A percentile compares a stretch with the other conserved stretches of the same genome.
Evolutionary conservation across 35 echinoderm and acorn worm genomes (phyloP).

Genomic region (Diadema setosum): DNA sequence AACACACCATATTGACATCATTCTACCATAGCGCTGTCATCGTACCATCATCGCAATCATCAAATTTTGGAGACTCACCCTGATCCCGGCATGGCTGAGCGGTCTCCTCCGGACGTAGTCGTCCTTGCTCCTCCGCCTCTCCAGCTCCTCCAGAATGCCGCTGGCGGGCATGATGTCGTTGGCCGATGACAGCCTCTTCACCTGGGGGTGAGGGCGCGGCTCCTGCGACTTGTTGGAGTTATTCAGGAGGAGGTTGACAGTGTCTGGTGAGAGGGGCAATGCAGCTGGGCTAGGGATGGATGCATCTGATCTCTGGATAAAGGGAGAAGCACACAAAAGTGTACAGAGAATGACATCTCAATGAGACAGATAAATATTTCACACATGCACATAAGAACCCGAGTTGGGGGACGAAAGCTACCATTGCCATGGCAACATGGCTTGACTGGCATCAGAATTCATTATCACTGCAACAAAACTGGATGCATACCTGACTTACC

Average conservation of each 20-base stretch:
- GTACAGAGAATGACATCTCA: too few species aligned
- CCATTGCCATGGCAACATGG: too few species aligned
- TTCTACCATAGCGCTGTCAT: too few species aligned
- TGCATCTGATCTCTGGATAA: neutral
- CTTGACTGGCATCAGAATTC: too few species aligned
- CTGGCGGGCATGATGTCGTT: slow-evolving; percentile 40
- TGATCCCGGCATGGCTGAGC: slow-evolving; percentile 18
- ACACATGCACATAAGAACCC: too few species aligned
- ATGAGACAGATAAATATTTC: neutral
- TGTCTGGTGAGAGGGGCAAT: slow-evolving; percentile 33
- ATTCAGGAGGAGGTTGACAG: slow-evolving; percentile 28
- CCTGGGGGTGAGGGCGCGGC: slow-evolving; percentile 11
- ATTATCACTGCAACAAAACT: too few species aligned
- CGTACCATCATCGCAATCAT: too few species aligned
- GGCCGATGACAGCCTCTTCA: slow-evolving; percentile 49
- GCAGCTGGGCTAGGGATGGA: neutral
- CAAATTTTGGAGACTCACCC: slow-evolving; percentile 52
- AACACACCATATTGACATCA: too few species aligned
- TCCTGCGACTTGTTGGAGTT: neutral
- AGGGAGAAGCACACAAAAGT: neutral
- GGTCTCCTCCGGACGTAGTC: slow-evolving; percentile 59
- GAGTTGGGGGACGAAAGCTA: too few species aligned
- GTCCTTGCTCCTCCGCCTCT: slow-evolving; percentile 56
- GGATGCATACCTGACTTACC: too few species aligned
- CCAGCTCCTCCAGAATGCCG: slow-evolving; percentile 44